Conservation (phyloP, 2,797 vertebrate genomes). For the Rhabdomys pumilio region DNA sequence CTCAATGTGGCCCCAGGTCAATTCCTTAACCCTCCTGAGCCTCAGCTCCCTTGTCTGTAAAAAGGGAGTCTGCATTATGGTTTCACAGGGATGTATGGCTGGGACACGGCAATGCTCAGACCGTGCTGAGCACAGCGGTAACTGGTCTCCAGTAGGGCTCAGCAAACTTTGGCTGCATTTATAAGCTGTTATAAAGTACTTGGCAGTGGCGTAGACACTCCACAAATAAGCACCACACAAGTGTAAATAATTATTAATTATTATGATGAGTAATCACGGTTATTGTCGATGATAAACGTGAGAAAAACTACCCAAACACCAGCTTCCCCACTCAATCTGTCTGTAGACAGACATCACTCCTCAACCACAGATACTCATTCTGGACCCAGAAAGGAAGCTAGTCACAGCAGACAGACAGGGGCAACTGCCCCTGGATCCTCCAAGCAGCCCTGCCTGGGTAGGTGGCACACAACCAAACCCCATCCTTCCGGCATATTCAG, state of each 20-base stretch:
- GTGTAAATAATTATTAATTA: slow-evolving; percentile 85
- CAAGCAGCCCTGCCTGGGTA: not conserved
- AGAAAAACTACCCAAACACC: slow-evolving; percentile 77
- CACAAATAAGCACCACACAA: slow-evolving; percentile 78
- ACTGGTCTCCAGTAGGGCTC: not conserved
- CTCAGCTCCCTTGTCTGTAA: not conserved
- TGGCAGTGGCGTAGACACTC: slow-evolving; percentile 73
- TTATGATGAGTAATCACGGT: slow-evolving; percentile 82
- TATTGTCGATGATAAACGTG: slow-evolving; percentile 79
- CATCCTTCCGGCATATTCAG: not conserved
- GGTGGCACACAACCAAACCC: not conserved
- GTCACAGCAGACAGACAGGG: not conserved
- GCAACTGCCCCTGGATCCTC: rapidly evolving
- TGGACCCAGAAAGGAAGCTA: not conserved
- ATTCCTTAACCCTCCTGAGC: not conserved
- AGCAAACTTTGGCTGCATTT: slow-evolving; percentile 54
- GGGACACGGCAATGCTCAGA: not conserved
- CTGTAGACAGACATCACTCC: slow-evolving; percentile 49
- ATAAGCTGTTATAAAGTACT: slow-evolving; percentile 74
- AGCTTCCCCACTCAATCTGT: slow-evolving; percentile 74
- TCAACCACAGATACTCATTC: not conserved
- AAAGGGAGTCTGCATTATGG: not conserved
- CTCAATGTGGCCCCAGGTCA: not conserved
- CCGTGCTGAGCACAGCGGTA: not conserved
- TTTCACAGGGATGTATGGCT: not conserved